Evolutionary conservation across 2,888 invertebrate genomes (phyloP).

Genomic region (Adineta ricciae): DNA sequence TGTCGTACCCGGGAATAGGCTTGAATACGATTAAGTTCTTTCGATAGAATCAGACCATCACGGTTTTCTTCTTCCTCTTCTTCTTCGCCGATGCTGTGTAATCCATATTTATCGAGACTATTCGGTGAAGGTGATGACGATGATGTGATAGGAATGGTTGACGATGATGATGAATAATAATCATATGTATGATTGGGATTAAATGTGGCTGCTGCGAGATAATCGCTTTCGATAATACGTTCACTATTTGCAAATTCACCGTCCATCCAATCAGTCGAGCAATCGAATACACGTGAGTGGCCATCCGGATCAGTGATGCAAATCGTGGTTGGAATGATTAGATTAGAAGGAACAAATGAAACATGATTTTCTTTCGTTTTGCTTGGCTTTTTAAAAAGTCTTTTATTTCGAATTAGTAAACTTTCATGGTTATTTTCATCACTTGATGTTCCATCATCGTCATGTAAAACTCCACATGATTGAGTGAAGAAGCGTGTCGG

Average conservation of each 20-base stretch:
- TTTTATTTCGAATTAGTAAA: slow-evolving; percentile 17
- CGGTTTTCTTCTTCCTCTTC: neutral
- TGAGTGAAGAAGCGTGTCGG: neutral
- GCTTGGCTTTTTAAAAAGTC: neutral
- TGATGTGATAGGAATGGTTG: too few species aligned
- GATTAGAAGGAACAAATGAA: neutral
- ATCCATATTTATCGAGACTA: neutral
- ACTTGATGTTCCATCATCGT: neutral
- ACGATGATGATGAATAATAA: neutral
- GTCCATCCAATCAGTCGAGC: neutral
- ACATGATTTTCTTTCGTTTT: neutral
- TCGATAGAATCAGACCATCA: neutral
- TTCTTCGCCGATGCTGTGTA: neutral
- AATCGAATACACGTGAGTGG: neutral
- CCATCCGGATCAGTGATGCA: neutral
- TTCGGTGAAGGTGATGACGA: too few species aligned
- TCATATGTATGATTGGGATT: neutral
- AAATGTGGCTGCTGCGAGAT: neutral
- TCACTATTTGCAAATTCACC: neutral
- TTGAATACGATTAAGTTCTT: neutral
- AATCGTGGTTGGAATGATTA: neutral
- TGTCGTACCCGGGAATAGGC: neutral
- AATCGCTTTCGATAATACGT: neutral
- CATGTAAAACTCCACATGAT: neutral
- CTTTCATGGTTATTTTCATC: neutral